These are phyloP conservation scores for Trichogramma evanescens DNA, from an alignment of 2,888 invertebrate species.

Conservation along the genomic window DNA sequence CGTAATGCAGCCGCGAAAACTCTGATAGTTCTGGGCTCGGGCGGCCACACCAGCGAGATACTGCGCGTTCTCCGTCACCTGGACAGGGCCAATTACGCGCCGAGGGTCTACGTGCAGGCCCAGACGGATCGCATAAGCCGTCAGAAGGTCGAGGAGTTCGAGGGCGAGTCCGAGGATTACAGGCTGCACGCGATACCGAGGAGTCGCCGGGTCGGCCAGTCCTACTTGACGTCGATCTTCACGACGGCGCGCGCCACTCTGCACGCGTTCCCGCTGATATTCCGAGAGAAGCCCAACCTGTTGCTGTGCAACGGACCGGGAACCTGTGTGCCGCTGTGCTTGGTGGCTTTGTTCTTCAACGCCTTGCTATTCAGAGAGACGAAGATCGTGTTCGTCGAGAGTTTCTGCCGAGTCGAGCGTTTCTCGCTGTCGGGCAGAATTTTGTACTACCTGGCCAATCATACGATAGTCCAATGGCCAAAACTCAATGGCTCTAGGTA, in stretches of 20 bases:
- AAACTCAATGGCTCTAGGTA: conserved; percentile 50
- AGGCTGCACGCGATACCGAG: conserved; percentile 64
- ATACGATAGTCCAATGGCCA: conserved; percentile 91
- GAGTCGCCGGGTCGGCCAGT: conserved; percentile 82
- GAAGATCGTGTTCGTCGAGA: conserved; percentile 86
- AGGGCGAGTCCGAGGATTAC: conserved; percentile 46
- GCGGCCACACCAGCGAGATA: conserved; percentile 95
- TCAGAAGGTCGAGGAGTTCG: conserved; percentile 57
- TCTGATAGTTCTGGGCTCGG: conserved; percentile 67
- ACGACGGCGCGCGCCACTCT: conserved; percentile 71
- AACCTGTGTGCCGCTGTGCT: conserved; percentile 87
- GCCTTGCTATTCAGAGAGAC: conserved; percentile 59
- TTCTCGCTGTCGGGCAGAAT: conserved; percentile 86
- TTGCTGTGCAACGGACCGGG: conserved; percentile 94
- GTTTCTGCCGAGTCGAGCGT: conserved; percentile 84
- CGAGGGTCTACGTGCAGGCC: conserved; percentile 73
- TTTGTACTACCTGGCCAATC: conserved; percentile 73
- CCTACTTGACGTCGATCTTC: conserved; percentile 69
- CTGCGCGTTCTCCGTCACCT: conserved; percentile 63
- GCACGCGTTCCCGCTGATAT: conserved; percentile 62
- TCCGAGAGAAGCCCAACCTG: conserved; percentile 67
- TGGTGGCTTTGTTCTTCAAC: conserved; percentile 68
- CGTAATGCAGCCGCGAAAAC: conserved; percentile 40
- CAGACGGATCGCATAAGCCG: conserved; percentile 70
- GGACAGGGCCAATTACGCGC: conserved; percentile 58